Conservation (phyloP, 2,113 vertebrate genomes). For the Anhinga anhinga region DNA sequence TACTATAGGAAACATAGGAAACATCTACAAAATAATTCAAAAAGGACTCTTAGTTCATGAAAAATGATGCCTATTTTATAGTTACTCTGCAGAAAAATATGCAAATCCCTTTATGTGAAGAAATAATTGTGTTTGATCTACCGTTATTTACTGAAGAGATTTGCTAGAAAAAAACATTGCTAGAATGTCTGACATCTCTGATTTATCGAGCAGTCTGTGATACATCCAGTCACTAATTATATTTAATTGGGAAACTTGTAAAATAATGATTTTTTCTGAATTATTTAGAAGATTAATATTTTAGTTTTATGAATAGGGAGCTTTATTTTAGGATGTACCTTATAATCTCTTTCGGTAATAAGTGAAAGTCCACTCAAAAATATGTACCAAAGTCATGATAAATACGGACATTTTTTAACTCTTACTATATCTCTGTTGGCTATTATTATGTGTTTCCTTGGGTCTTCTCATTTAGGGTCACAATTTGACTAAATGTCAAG, state of each 20-base stretch:
- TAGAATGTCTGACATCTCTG: background rate
- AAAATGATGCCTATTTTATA: background rate
- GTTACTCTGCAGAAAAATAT: background rate
- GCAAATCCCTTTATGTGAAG: background rate
- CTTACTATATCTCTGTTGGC: background rate
- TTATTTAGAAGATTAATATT: slow-evolving; percentile 9
- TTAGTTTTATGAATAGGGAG: background rate
- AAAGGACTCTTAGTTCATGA: background rate
- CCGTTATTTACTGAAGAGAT: background rate
- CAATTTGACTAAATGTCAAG: background rate
- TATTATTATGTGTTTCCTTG: background rate
- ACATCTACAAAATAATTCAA: background rate
- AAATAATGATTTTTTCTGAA: background rate
- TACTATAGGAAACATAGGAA: background rate
- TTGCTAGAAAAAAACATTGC: background rate
- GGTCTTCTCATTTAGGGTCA: background rate
- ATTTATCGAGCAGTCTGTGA: background rate
- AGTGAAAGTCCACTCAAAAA: background rate
- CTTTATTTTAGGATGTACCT: background rate
- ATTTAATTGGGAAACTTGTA: background rate
- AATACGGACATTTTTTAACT: background rate
- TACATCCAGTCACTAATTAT: background rate
- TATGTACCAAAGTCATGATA: background rate
- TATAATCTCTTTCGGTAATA: background rate
- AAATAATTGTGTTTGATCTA: background rate